Conservation (phyloP, 1,140 invertebrate species). For the Acromyrmex echinatior region DNA sequence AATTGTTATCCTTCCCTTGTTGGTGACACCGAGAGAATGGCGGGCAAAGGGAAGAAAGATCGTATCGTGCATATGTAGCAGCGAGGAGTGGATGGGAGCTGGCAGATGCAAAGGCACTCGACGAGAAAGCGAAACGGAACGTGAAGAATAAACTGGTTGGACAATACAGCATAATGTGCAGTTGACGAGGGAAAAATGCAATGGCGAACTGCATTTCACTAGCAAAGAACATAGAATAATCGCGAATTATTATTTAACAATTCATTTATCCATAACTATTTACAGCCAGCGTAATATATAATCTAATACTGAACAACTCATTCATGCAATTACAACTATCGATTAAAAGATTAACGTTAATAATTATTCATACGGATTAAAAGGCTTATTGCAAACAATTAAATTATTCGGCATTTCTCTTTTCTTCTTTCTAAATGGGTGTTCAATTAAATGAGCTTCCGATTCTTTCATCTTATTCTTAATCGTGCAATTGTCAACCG, state of each 20-base stretch:
- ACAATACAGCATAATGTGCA: constrained; percentile 3
- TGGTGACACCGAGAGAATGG: background rate
- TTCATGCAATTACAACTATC: background rate
- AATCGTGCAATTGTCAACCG: constrained; percentile 11
- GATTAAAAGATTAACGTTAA: background rate
- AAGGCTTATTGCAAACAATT: background rate
- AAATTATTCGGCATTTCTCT: background rate
- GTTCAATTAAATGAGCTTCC: background rate
- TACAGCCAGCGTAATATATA: background rate
- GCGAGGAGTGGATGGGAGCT: constrained; percentile 22
- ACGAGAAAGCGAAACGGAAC: constrained; percentile 19
- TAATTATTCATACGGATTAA: background rate
- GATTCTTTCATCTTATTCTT: constrained; percentile 13
- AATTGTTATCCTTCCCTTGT: constrained; percentile 39
- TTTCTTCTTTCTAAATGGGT: background rate
- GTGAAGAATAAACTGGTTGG: constrained; percentile 34
- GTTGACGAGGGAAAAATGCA: constrained; percentile 21
- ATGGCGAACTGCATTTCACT: background rate
- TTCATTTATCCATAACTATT: background rate
- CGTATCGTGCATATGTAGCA: constrained; percentile 45
- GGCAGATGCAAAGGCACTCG: constrained; percentile 56
- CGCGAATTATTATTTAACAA: background rate
- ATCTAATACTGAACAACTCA: background rate
- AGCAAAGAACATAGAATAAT: background rate
- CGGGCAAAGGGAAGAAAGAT: background rate